Conservation (phyloP, 2,888 invertebrate species). For the Epirrita christyi region DNA sequence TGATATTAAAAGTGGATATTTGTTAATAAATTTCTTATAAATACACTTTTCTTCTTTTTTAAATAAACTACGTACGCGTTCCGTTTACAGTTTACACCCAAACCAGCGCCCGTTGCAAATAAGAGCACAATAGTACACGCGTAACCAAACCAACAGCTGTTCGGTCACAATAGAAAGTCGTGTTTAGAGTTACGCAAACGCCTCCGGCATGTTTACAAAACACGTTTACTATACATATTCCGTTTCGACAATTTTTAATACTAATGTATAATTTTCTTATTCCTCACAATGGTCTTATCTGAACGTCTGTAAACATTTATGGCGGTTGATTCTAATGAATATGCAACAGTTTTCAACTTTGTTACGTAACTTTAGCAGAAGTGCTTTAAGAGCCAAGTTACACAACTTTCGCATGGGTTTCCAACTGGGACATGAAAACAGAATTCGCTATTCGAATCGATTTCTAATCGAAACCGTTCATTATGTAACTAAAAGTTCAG, state of each 20-base stretch:
- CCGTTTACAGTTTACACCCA: slow-evolving; percentile 48
- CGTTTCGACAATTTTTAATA: slow-evolving; percentile 18
- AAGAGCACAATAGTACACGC: slow-evolving; percentile 66
- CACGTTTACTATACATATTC: slow-evolving; percentile 46
- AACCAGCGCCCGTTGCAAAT: slow-evolving; percentile 59
- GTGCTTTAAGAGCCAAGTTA: slow-evolving; percentile 38
- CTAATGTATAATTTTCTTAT: slow-evolving; percentile 24
- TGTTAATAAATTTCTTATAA: too few species aligned
- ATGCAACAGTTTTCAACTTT: slow-evolving; percentile 35
- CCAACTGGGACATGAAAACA: slow-evolving; percentile 26
- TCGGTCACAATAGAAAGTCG: slow-evolving; percentile 74
- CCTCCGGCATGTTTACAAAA: slow-evolving; percentile 63
- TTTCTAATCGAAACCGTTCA: slow-evolving; percentile 26
- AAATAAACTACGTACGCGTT: not conserved
- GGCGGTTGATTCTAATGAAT: slow-evolving; percentile 38
- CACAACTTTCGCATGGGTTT: slow-evolving; percentile 36
- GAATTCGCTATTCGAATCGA: slow-evolving; percentile 30
- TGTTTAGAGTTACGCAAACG: slow-evolving; percentile 70
- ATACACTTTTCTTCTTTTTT: too few species aligned
- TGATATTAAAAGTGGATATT: too few species aligned
- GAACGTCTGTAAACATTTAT: slow-evolving; percentile 33
- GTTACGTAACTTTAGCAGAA: slow-evolving; percentile 39
- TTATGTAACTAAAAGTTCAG: slow-evolving; percentile 4
- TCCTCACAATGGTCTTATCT: slow-evolving; percentile 21
- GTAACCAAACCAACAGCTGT: slow-evolving; percentile 73